These are phyloP conservation scores for Macropodus opercularis DNA, from an alignment of 2,797 vertebrate species.

Conservation along the genomic window DNA sequence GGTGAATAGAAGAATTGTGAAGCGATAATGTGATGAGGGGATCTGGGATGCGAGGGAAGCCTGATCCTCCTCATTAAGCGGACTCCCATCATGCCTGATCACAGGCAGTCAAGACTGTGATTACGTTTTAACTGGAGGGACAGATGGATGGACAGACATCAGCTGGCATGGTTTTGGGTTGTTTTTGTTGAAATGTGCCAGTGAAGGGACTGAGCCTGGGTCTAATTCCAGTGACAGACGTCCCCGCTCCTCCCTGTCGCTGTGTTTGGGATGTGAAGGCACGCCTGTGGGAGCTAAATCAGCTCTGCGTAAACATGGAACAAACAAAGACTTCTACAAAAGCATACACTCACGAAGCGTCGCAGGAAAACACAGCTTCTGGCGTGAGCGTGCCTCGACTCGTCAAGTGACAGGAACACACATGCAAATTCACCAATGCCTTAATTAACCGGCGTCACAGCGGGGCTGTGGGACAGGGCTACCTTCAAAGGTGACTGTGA, in stretches of 20 bases:
- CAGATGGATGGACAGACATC: slow-evolving; percentile 17
- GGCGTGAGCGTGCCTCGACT: slow-evolving; percentile 3
- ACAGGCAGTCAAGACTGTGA: slow-evolving; percentile 14
- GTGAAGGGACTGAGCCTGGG: slow-evolving; percentile 8
- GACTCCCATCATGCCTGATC: slow-evolving; percentile 36
- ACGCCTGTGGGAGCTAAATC: slow-evolving; percentile 28
- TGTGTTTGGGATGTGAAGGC: slow-evolving; percentile 5
- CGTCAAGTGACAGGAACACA: slow-evolving; percentile 17
- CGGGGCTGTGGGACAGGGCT: slow-evolving; percentile 6
- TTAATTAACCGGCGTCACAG: slow-evolving; percentile 37
- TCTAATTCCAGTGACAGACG: slow-evolving; percentile 21
- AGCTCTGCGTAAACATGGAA: slow-evolving; percentile 46
- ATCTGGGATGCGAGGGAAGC: slow-evolving; percentile 24
- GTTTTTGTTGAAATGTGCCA: slow-evolving; percentile 25
- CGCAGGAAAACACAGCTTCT: slow-evolving; percentile 11
- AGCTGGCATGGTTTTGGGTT: slow-evolving; percentile 15
- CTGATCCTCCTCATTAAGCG: neutral
- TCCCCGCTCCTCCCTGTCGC: neutral
- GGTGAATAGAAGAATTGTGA: slow-evolving; percentile 20
- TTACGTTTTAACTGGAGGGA: slow-evolving; percentile 18
- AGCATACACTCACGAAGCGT: slow-evolving; percentile 5
- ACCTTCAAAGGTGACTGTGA: slow-evolving; percentile 25
- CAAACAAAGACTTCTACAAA: slow-evolving; percentile 28
- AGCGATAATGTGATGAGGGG: slow-evolving; percentile 10
- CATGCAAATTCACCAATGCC: slow-evolving; percentile 19